These are phyloP conservation scores for Pristis pectinata DNA, from an alignment of 2,797 vertebrate genomes.

Conservation along the genomic window DNA sequence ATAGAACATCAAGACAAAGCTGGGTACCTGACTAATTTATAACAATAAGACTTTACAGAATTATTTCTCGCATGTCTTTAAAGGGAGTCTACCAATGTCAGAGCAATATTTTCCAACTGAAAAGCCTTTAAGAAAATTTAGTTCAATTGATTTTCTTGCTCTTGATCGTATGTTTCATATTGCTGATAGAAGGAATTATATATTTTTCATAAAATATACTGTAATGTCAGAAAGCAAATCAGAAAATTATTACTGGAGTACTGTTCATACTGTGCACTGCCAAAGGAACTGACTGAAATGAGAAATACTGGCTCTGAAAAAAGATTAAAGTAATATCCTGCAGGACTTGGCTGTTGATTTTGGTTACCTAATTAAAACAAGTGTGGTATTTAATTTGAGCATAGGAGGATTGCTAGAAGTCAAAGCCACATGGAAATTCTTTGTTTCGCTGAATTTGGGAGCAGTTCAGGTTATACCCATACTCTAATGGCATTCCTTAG, in stretches of 20 bases:
- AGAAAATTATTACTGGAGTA: neutral
- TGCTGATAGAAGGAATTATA: neutral
- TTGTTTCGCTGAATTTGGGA: neutral
- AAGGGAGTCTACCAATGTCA: neutral
- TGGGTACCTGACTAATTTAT: neutral
- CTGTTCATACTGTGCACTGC: neutral
- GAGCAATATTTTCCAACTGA: constrained; percentile 26
- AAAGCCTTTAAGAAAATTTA: constrained; percentile 12
- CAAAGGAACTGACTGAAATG: neutral
- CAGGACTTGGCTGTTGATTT: neutral
- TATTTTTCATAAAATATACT: constrained; percentile 20
- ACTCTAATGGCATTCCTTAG: neutral
- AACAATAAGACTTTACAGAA: neutral
- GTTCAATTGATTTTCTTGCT: constrained; percentile 23
- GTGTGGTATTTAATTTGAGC: neutral
- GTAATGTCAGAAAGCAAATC: constrained; percentile 23
- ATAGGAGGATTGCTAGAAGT: neutral
- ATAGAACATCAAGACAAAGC: neutral
- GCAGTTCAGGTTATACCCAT: neutral
- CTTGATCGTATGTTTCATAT: neutral
- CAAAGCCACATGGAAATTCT: neutral
- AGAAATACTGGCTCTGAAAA: neutral
- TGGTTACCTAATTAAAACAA: constrained; percentile 10
- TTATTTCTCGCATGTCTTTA: neutral
- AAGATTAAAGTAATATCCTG: constrained; percentile 17